Conservation (phyloP, 53 echinoderm and acorn worm species). For the Echinometra lucunter region DNA sequence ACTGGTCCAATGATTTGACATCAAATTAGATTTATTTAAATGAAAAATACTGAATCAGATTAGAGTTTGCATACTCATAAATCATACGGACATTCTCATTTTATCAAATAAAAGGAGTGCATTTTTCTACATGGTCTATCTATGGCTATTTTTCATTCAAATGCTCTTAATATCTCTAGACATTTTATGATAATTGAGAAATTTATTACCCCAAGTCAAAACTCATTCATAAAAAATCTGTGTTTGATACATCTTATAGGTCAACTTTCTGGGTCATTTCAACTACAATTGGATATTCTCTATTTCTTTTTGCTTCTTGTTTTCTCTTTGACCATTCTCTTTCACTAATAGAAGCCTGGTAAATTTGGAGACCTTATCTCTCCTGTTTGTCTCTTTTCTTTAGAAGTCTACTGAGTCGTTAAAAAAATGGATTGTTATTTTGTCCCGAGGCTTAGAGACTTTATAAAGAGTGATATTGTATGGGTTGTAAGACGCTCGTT, state of each 20-base stretch:
- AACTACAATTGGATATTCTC: neutral
- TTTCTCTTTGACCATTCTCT: neutral
- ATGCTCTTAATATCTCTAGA: neutral
- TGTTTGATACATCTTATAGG: neutral
- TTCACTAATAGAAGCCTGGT: neutral
- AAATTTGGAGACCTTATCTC: neutral
- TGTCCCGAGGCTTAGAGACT: neutral
- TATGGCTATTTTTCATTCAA: neutral
- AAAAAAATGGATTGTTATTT: neutral
- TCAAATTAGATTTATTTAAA: neutral
- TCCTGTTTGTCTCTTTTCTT: neutral
- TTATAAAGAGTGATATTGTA: neutral
- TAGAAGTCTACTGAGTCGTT: neutral
- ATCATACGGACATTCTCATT: neutral
- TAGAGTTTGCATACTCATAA: neutral
- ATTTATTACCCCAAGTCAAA: slow-evolving; percentile 3
- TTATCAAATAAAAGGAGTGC: neutral
- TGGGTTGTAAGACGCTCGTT: neutral
- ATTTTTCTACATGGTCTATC: neutral
- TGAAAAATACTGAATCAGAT: neutral
- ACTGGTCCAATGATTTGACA: neutral
- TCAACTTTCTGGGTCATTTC: slow-evolving; percentile 14
- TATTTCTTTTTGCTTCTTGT: neutral
- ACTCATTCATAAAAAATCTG: slow-evolving; percentile 17
- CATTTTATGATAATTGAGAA: neutral